These are phyloP conservation scores for Macropis europaea DNA, from an alignment of 2,888 invertebrate genomes.

Conservation along the genomic window DNA sequence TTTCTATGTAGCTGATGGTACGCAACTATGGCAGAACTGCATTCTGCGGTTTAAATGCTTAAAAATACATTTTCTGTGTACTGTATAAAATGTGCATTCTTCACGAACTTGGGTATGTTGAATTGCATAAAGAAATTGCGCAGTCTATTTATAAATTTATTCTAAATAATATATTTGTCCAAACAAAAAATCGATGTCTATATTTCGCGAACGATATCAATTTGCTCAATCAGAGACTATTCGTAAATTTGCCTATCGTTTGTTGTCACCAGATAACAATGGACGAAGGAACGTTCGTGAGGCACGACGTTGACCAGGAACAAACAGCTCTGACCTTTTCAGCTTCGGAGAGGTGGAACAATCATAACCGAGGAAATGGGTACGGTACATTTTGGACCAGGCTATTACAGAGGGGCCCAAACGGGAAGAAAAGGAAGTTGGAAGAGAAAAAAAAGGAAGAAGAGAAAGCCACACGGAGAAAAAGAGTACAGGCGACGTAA, in stretches of 20 bases:
- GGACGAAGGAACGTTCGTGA: neutral
- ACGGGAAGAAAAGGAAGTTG: neutral
- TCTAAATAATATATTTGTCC: too few relatives aligned
- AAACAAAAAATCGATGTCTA: too few relatives aligned
- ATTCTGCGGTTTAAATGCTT: too few relatives aligned
- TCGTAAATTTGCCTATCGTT: too few relatives aligned
- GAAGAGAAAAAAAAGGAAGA: neutral
- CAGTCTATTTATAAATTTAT: too few relatives aligned
- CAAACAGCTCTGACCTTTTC: constrained; percentile 30
- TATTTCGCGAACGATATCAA: too few relatives aligned
- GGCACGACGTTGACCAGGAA: constrained; percentile 7
- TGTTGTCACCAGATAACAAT: neutral
- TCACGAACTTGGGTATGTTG: too few relatives aligned
- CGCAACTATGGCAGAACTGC: too few relatives aligned
- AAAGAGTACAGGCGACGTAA: neutral
- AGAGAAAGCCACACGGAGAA: neutral
- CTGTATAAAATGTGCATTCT: too few relatives aligned
- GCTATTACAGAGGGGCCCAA: constrained; percentile 14
- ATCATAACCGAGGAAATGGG: constrained; percentile 15
- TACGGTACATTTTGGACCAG: constrained; percentile 23
- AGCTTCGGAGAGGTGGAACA: neutral
- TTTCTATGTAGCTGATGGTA: too few relatives aligned
- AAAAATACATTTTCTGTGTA: too few relatives aligned
- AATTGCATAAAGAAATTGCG: too few relatives aligned
- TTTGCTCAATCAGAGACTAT: neutral